Evolutionary conservation across 2,797 vertebrate genomes (phyloP), one percentile per base, ranked within the genome.

Genomic region (Vultur gryphus): DNA sequence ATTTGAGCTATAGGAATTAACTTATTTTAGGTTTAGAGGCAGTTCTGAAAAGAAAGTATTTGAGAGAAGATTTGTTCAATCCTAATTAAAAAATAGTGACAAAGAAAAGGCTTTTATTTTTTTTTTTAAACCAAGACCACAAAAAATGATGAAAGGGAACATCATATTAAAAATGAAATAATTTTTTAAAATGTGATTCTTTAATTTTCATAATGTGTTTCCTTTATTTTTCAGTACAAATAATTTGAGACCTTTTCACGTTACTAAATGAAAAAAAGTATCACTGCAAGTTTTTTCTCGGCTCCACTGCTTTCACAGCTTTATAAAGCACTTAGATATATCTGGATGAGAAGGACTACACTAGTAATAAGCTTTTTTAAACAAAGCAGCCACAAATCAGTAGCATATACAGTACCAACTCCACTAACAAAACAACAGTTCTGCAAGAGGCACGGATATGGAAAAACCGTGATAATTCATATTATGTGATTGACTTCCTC

Each of bases 401-500:
- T 59, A 61, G 19, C 58, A 33, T 43, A 67, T 11, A 43, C 58
- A 86, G 51, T 64, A 86, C 41, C 37, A 87, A 67, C 52, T 77
- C 51, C 7, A 17, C 70, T 83, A 83, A 92, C 37, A 87, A 89
- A 82, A 61, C 51, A 80, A 25, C 52, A 72, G 49, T 81, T 89
- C 62, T 77, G 64, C 4, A 5, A 79, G 77, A 90, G 16, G 52
- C 84, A 77, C 19, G 33, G 44, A 70, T 83, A 83, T 37, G 48
- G 52, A 92, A 88, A 95, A 87, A 41, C 9, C 1, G 2, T 76
- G 82, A 81, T 81, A 90, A 91, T 91, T 96, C 57, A 35, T 84
- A 88, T 90, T 97, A 84, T 70, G 48, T 62, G 83, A 92, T 92
- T 96, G 92, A 87, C 87, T 94, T 94, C 72, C 37, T 94, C 83